phyloP scores from a whole-genome alignment of 2,113 vertebrate species.

The Fregata magnificens region DNA sequence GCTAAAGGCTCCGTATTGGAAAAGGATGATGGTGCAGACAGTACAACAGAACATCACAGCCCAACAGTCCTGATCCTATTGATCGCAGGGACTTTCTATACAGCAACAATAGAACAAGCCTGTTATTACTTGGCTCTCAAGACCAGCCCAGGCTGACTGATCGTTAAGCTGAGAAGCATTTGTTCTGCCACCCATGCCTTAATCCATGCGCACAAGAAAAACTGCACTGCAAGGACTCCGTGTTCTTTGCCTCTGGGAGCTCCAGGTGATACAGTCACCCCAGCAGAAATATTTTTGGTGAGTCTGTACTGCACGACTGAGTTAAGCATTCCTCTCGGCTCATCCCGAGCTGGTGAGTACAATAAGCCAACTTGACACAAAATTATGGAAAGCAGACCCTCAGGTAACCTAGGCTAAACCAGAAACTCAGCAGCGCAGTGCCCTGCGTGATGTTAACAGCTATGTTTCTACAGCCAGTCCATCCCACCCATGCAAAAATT shows the following conservation, averaged over 20 bases:
- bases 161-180: background rate
- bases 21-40: background rate
- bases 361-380: background rate
- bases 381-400: background rate
- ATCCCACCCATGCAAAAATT: accelerated
- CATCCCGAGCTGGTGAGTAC: background rate
- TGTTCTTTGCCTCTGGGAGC: background rate
- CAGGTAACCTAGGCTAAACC: background rate
- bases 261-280: background rate
- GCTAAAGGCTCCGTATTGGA: background rate
- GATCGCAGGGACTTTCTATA: background rate
- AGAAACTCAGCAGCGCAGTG: background rate
- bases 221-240: background rate
- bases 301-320: background rate
- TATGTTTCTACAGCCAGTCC: background rate
- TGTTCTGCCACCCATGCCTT: background rate
- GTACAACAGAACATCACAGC: background rate
- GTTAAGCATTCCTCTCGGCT: background rate
- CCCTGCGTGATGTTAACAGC: background rate
- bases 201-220: background rate
- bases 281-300: background rate
- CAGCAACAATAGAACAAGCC: background rate
- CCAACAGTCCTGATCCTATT: background rate
- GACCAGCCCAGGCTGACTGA: background rate
- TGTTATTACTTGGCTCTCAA: background rate